These are phyloP conservation scores for Sebastes elongatus DNA, from an alignment of 2,797 vertebrate species.

Conservation along the genomic window DNA sequence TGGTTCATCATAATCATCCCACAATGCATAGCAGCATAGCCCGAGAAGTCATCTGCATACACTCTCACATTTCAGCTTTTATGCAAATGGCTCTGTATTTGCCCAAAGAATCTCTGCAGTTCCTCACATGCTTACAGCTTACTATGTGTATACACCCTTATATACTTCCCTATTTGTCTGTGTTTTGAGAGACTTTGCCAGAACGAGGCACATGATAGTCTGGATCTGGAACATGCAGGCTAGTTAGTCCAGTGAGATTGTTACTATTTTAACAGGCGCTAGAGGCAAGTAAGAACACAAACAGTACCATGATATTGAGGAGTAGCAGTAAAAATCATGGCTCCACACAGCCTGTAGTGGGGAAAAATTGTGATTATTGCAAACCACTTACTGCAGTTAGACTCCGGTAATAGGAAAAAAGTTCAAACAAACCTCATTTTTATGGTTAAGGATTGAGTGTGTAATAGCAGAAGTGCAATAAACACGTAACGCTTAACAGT, in stretches of 20 bases:
- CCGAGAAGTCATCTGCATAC: conserved; percentile 49
- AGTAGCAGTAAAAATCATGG: neutral
- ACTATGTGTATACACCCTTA: conserved; percentile 20
- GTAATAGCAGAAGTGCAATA: neutral
- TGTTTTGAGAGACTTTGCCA: conserved; percentile 49
- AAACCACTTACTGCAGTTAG: neutral
- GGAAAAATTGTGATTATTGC: neutral
- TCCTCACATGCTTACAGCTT: conserved; percentile 39
- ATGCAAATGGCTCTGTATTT: conserved; percentile 50
- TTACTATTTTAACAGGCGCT: neutral
- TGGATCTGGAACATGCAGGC: neutral
- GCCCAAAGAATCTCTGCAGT: conserved; percentile 31
- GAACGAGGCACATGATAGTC: conserved; percentile 26
- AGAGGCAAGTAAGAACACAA: neutral
- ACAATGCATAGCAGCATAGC: conserved; percentile 54
- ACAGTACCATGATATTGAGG: neutral
- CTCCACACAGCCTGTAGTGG: neutral
- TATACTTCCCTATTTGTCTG: conserved; percentile 40
- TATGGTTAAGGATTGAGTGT: neutral
- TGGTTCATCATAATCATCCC: conserved; percentile 53
- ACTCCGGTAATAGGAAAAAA: neutral
- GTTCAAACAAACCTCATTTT: neutral
- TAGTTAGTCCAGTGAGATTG: neutral
- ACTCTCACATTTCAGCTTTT: conserved; percentile 53
- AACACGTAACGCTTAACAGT: neutral